Evolutionary conservation across 2,797 vertebrate species (phyloP).

Genomic region (Chloroceryle amazona): DNA sequence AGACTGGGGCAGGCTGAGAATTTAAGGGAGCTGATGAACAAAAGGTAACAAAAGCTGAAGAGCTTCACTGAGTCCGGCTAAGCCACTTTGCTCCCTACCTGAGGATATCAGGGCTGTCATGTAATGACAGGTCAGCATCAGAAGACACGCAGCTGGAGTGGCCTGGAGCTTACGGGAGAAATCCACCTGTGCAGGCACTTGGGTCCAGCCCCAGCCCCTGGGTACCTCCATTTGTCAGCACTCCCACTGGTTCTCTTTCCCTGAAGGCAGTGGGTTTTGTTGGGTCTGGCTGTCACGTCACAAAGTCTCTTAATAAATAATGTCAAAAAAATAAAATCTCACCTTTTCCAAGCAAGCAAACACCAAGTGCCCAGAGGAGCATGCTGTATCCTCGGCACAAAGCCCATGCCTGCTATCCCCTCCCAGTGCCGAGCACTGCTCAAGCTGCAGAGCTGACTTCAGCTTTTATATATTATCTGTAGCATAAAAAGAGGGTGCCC

Average conservation of each 20-base stretch:
- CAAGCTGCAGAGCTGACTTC: not conserved
- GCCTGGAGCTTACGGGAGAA: not conserved
- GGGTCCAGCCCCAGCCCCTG: not conserved
- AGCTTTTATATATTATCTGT: not conserved
- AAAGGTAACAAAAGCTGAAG: not conserved
- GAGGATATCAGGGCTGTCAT: not conserved
- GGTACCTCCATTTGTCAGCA: not conserved
- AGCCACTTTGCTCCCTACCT: not conserved
- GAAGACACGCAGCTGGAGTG: not conserved
- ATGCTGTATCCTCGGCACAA: accelerated
- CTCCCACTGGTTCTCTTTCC: not conserved
- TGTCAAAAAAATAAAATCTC: not conserved
- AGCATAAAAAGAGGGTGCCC: not conserved
- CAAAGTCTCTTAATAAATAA: not conserved
- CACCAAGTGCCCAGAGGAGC: not conserved
- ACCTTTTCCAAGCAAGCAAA: not conserved
- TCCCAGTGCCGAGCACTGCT: not conserved
- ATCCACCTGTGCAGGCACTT: not conserved
- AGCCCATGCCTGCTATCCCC: not conserved
- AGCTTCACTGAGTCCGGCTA: not conserved
- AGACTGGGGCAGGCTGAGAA: not conserved
- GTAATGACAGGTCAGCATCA: not conserved
- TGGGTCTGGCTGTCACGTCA: not conserved
- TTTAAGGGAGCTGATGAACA: not conserved
- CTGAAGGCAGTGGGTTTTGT: not conserved